These are phyloP conservation scores for Marmota flaviventris DNA, from an alignment of 2,113 vertebrate species.

Conservation along the genomic window DNA sequence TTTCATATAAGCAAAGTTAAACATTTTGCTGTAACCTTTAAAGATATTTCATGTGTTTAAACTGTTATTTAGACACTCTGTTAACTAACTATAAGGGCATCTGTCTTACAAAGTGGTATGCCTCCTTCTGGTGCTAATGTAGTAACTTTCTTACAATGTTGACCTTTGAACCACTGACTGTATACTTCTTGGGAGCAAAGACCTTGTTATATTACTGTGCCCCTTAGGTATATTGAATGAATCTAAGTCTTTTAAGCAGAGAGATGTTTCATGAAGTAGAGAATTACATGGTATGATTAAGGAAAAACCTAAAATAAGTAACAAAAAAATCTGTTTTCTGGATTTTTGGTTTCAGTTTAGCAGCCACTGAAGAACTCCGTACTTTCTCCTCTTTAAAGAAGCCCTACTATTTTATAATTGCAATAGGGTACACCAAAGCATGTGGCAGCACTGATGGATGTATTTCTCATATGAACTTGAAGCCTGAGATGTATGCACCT, in stretches of 20 bases:
- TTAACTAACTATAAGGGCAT: not conserved
- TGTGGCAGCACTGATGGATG: conserved; percentile 79
- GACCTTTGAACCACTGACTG: not conserved
- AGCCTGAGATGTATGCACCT: conserved; percentile 78
- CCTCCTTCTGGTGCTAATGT: not conserved
- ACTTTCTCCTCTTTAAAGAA: conserved; percentile 38
- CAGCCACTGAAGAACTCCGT: not conserved
- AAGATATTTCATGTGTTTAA: conserved; percentile 16
- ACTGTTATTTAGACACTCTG: not conserved
- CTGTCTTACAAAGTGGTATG: not conserved
- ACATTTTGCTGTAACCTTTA: not conserved
- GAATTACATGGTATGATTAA: not conserved
- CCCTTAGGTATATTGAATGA: not conserved
- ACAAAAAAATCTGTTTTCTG: not conserved
- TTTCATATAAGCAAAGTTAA: not conserved
- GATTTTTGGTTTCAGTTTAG: not conserved
- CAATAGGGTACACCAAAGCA: conserved; percentile 44
- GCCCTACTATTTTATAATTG: conserved; percentile 53
- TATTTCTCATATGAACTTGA: conserved; percentile 81
- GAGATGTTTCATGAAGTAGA: not conserved
- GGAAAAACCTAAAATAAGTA: not conserved
- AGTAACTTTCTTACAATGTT: not conserved
- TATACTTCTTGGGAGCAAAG: not conserved
- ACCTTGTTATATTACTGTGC: not conserved
- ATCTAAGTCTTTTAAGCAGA: not conserved